A percentile compares a stretch with the other conserved stretches of the same genome.
Evolutionary conservation across 1,140 invertebrate species (phyloP).

Genomic region (Apis laboriosa): DNA sequence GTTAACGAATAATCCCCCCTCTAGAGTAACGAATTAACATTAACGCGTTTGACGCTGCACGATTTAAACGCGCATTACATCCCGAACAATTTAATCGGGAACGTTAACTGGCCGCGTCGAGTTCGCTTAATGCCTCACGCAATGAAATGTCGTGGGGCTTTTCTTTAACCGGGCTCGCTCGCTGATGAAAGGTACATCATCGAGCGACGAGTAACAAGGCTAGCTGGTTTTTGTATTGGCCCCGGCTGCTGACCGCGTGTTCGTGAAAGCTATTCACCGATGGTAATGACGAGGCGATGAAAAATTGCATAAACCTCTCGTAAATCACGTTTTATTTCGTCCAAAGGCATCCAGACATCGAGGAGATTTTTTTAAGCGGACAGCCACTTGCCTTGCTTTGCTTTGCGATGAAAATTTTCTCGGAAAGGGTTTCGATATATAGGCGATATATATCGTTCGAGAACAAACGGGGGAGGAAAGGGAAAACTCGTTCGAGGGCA

Average conservation of each 20-base stretch:
- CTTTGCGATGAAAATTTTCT: background rate
- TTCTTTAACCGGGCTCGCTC: background rate
- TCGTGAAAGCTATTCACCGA: background rate
- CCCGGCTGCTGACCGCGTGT: background rate
- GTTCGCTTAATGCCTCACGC: background rate
- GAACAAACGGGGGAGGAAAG: background rate
- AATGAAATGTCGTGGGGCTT: conserved; percentile 16
- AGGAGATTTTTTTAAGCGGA: background rate
- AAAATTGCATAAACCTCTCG: conserved; percentile 10
- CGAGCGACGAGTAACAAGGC: conserved; percentile 25
- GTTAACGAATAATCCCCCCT: background rate
- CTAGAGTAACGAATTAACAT: background rate
- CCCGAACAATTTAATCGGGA: conserved; percentile 9
- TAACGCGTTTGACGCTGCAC: background rate
- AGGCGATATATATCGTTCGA: too few species aligned
- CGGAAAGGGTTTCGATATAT: background rate
- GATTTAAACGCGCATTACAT: conserved; percentile 5
- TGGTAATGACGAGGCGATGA: conserved; percentile 18
- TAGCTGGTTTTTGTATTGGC: conserved; percentile 38
- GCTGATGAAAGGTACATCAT: conserved; percentile 23
- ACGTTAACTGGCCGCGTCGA: background rate
- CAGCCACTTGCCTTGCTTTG: background rate
- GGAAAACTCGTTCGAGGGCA: conserved; percentile 58
- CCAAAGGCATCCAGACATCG: background rate
- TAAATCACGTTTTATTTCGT: conserved; percentile 9